Conservation (phyloP, 2,888 invertebrate species). For the Drosophila nr. perissopoda region DNA sequence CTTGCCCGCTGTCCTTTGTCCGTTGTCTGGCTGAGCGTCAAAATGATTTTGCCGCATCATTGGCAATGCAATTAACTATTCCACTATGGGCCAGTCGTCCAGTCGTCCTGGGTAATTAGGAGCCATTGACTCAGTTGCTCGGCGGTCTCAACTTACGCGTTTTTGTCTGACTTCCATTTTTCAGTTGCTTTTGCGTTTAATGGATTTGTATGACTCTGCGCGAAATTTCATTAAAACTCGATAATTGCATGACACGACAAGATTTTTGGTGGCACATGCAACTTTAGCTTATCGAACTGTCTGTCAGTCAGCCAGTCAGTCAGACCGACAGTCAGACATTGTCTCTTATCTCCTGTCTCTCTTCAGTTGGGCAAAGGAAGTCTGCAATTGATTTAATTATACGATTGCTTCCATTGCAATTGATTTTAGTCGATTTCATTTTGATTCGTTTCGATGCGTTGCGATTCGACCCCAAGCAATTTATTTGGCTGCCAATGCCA, state of each 20-base stretch:
- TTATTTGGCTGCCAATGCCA: constrained; percentile 28
- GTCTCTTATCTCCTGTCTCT: constrained; percentile 10
- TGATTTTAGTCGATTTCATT: constrained; percentile 48
- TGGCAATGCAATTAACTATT: constrained; percentile 73
- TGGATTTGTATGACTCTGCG: constrained; percentile 71
- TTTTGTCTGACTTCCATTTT: constrained; percentile 11
- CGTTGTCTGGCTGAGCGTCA: constrained; percentile 43
- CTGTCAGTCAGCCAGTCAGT: constrained; percentile 1
- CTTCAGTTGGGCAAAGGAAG: constrained; percentile 11
- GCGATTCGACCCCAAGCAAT: constrained; percentile 21
- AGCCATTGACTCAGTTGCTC: constrained; percentile 28
- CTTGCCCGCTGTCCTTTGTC: constrained; percentile 7
- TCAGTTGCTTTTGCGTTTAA: constrained; percentile 37
- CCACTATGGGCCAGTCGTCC: constrained; percentile 18
- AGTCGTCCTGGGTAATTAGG: constrained; percentile 62
- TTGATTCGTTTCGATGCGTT: constrained; percentile 14
- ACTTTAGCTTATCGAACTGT: constrained; percentile 33
- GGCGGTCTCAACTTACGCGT: constrained; percentile 21
- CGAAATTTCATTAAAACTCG: constrained; percentile 76
- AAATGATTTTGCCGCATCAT: constrained; percentile 75
- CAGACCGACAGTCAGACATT: constrained; percentile 16
- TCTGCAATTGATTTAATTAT: constrained; percentile 67
- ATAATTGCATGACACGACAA: constrained; percentile 77
- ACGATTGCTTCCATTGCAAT: constrained; percentile 48
- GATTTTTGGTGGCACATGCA: constrained; percentile 47